These are phyloP conservation scores for Phytoseiulus persimilis DNA, from an alignment of 2,888 invertebrate species.

Conservation along the genomic window DNA sequence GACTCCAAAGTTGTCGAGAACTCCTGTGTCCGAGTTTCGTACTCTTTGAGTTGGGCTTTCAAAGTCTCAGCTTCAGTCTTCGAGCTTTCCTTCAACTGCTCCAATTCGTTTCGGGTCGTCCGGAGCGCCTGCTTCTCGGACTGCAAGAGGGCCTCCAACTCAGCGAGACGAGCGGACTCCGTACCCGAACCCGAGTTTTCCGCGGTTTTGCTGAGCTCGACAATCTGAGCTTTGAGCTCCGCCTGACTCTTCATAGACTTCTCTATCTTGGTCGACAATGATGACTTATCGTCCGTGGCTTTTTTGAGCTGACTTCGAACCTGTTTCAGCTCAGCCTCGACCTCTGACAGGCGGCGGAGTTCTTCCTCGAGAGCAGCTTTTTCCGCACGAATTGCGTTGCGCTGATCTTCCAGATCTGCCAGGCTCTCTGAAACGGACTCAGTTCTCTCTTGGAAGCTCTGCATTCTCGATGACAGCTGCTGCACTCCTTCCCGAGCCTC, in stretches of 20 bases:
- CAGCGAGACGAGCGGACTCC: background rate
- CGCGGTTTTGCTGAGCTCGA: background rate
- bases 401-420: background rate
- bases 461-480: background rate
- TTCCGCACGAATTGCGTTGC: background rate
- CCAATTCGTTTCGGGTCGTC: background rate
- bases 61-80: background rate
- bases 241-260: background rate
- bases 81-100: background rate
- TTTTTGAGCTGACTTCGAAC: constrained; percentile 12
- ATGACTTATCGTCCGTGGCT: background rate
- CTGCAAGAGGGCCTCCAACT: background rate
- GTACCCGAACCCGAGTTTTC: too few relatives aligned
- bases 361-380: constrained; percentile 8
- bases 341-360: background rate
- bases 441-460: background rate
- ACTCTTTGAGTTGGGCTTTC: background rate
- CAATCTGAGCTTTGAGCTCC: background rate
- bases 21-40: background rate
- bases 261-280: background rate
- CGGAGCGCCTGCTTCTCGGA: background rate
- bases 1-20: too few relatives aligned
- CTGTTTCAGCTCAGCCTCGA: background rate
- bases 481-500: constrained; percentile 7
- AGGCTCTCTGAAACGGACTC: background rate